Evolutionary conservation across 2,113 vertebrate genomes (phyloP).

Genomic region (Pseudolaguvia tuberculata): DNA sequence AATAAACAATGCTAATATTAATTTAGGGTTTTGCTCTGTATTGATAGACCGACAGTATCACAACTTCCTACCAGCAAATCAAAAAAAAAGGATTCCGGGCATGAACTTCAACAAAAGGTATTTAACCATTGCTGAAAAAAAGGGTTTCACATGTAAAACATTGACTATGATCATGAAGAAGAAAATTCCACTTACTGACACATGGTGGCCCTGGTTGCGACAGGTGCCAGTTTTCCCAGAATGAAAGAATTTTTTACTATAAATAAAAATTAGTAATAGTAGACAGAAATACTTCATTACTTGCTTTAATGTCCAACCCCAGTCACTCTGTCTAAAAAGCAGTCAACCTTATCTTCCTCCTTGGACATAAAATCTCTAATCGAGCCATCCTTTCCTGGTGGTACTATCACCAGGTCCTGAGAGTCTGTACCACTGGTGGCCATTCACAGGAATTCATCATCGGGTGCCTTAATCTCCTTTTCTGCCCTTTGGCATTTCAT

Average conservation of each 20-base stretch:
- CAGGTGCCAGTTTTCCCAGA: not conserved
- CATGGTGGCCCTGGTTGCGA: too few relatives aligned
- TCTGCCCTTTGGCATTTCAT: constrained; percentile 17
- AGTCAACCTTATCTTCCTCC: not conserved
- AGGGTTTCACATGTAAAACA: too few relatives aligned
- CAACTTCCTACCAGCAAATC: too few relatives aligned
- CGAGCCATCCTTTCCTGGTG: not conserved
- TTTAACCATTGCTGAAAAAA: too few relatives aligned
- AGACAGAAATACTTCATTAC: not conserved
- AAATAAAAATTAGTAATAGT: not conserved
- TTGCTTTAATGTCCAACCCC: not conserved
- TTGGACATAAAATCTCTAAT: constrained; percentile 6
- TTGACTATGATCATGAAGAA: too few relatives aligned
- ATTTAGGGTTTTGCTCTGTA: too few relatives aligned
- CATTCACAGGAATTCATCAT: not conserved
- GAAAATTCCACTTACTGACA: too few relatives aligned
- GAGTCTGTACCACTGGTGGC: not conserved
- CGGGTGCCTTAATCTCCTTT: constrained; percentile 6
- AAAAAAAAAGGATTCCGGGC: too few relatives aligned
- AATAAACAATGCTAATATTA: too few relatives aligned
- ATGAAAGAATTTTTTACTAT: too few relatives aligned
- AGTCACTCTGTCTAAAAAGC: not conserved
- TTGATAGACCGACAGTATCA: too few relatives aligned
- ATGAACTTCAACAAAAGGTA: too few relatives aligned
- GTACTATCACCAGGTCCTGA: not conserved